These are phyloP conservation scores for Pterophyllum scalare DNA, from an alignment of 2,113 vertebrate species.

Conservation along the genomic window DNA sequence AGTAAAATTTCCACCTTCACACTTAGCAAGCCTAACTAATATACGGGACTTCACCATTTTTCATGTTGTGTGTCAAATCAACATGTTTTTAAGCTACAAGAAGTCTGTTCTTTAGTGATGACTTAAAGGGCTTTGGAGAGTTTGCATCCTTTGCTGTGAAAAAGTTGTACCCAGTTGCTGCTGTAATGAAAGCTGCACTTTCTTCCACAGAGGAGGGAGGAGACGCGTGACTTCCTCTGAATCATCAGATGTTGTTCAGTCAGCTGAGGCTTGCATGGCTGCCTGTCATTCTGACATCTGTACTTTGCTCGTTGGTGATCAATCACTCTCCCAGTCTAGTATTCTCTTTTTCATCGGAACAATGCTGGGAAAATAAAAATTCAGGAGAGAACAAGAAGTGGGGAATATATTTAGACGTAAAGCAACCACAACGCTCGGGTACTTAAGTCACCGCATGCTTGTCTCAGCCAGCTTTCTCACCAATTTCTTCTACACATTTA, in stretches of 20 bases:
- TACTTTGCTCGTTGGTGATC: conserved; percentile 19
- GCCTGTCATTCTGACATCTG: conserved; percentile 36
- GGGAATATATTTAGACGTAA: not conserved
- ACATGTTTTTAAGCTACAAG: conserved; percentile 49
- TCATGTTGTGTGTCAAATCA: conserved; percentile 52
- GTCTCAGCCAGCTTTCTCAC: not conserved
- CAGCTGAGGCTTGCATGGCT: not conserved
- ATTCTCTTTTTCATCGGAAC: not conserved
- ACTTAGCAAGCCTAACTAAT: conserved; percentile 59
- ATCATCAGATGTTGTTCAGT: conserved; percentile 34
- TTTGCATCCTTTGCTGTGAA: conserved; percentile 25
- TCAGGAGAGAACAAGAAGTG: not conserved
- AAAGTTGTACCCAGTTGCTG: conserved; percentile 13
- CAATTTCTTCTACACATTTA: conserved; percentile 9
- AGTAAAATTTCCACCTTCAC: conserved; percentile 36
- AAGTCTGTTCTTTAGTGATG: conserved; percentile 24
- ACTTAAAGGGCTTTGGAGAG: conserved; percentile 6
- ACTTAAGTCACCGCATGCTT: not conserved
- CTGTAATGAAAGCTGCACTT: not conserved
- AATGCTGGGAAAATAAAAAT: not conserved
- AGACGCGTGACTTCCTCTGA: conserved; percentile 14
- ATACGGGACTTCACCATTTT: conserved; percentile 27
- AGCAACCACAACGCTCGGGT: not conserved
- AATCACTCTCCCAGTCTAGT: conserved; percentile 16
- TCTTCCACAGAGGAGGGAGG: conserved; percentile 16